Evolutionary conservation across 2,888 invertebrate species (phyloP).

Genomic region (Caenorhabditis wallacei): DNA sequence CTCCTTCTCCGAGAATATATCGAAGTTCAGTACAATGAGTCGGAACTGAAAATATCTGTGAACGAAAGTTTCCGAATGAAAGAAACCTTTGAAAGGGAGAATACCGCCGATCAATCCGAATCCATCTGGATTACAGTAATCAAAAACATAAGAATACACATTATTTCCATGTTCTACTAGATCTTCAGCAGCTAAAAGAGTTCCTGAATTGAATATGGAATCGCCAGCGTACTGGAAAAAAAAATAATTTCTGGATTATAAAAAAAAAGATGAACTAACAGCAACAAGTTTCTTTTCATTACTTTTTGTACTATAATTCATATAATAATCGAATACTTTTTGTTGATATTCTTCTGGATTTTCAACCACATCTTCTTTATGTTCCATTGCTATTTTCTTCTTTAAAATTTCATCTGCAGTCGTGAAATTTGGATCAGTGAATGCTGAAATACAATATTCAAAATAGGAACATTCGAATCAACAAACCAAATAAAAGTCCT

Average conservation of each 20-base stretch:
- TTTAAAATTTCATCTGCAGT: conserved; percentile 15
- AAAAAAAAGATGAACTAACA: neutral
- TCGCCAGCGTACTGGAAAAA: conserved; percentile 62
- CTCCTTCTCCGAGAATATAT: conserved; percentile 72
- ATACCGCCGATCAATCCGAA: conserved; percentile 62
- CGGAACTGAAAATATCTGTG: conserved; percentile 36
- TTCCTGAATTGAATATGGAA: conserved; percentile 53
- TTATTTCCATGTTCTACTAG: conserved; percentile 56
- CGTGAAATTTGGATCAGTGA: conserved; percentile 18
- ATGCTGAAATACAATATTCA: conserved; percentile 1
- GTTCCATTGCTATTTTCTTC: conserved; percentile 6
- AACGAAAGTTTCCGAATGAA: neutral
- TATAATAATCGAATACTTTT: conserved; percentile 43
- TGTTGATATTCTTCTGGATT: conserved; percentile 42
- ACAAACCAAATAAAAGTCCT: conserved; percentile 53
- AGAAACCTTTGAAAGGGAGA: conserved; percentile 66
- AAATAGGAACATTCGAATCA: neutral
- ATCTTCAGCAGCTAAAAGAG: conserved; percentile 49
- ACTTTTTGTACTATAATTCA: neutral
- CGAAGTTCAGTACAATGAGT: conserved; percentile 74
- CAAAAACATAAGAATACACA: conserved; percentile 70
- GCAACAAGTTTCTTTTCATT: conserved; percentile 22
- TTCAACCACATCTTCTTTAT: conserved; percentile 18
- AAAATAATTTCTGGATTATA: neutral
- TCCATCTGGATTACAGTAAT: conserved; percentile 65